Evolutionary conservation across 2,888 invertebrate species (phyloP), one percentile per base, ranked within the genome.

Genomic region (Idaea dimidiata): DNA sequence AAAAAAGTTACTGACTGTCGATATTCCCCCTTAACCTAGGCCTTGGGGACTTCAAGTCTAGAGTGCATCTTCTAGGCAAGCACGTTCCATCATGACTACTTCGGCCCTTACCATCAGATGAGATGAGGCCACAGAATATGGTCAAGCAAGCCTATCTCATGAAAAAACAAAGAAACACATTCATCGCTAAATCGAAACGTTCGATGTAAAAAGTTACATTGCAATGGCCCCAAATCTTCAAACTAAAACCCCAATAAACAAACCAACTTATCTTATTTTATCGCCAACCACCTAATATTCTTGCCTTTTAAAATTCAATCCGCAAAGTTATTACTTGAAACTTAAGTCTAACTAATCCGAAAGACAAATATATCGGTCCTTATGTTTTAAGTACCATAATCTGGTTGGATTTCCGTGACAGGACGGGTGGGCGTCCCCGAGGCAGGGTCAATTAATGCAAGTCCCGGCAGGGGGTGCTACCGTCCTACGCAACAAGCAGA

Each of bases 361-460:
- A 7, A 6, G 0, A 8, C 16, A 55, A 56, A 56, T 56, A 18
- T 17, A 56, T 17, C 18, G 43, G 43, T 43, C 56, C 18, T 56
- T 24, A 24, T 3, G 24, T 24, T 56, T 18, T 56, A 18, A 55
- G 16, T 55, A 6, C 62, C 62, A 70, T 60, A 63, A 70, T 71
- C 63, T 33, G 59, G 54, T 64, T 69, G 67, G 65, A 18, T 55
- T n/a, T 18, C 54, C 54, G 62, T 64, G 66, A 69, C 72, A 69
- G 73, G 64, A 67, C 66, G 67, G 71, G 80, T 78, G 78, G 75
- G 77, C 72, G 72, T 75, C 63, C 60, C 66, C 60, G 66, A 70
- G 73, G 66, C 61, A 59, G 61, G 54, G 58, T 66, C 74, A 78
- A 79, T 78, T 77, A 77, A 76, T 76, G 72, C 74, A 66, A 62